phyloP scores from a whole-genome alignment of 2,888 invertebrate species.

The Lithodes maja region DNA sequence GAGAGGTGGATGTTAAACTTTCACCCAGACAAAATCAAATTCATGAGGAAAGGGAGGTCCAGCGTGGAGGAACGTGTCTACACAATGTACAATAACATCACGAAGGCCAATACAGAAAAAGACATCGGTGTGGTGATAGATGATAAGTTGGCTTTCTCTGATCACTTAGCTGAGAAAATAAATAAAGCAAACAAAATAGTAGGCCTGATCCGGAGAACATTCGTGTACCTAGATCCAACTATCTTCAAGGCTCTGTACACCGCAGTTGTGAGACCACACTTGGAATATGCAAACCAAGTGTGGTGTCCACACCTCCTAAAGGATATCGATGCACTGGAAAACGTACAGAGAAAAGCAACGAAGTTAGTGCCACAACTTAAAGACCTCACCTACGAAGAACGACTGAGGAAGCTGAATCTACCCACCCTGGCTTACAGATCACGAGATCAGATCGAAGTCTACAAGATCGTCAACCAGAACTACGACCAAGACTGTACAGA shows the following conservation, averaged over 20 bases:
- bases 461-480: too few species aligned
- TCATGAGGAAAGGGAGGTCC: background rate
- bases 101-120: background rate
- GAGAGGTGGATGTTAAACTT: background rate
- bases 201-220: background rate
- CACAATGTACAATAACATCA: background rate
- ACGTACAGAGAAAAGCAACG: background rate
- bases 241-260: conserved; percentile 5
- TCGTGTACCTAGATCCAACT: background rate
- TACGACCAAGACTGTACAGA: too few species aligned
- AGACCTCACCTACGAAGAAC: background rate
- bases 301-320: background rate
- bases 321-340: background rate
- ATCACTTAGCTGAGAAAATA: conserved; percentile 6
- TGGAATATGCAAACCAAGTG: background rate
- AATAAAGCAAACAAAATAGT: conserved; percentile 22
- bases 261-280: background rate
- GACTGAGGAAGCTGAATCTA: conserved; percentile 21
- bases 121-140: conserved; percentile 1
- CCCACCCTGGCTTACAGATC: conserved; percentile 18
- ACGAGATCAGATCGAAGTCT: too few species aligned
- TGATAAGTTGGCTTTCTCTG: background rate
- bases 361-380: background rate
- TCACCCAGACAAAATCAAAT: background rate
- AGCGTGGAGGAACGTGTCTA: background rate